Evolutionary conservation across 2,888 invertebrate species (phyloP).

Genomic region (Rotaria sp.): DNA sequence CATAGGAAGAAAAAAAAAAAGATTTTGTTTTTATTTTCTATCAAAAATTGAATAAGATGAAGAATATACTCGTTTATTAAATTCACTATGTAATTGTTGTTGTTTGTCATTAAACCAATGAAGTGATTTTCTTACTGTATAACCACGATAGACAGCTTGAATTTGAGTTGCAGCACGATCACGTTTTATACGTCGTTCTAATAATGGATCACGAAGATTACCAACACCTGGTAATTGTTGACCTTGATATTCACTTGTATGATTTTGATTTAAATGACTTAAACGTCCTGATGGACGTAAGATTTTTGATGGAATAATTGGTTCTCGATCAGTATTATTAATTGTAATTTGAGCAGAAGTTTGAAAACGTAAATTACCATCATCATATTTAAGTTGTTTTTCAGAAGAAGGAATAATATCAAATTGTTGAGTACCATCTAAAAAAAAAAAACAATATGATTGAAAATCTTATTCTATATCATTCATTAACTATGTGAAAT

Average conservation of each 20-base stretch:
- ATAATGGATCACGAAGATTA: not conserved
- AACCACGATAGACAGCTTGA: conserved; percentile 47
- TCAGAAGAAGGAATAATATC: not conserved
- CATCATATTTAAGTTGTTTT: not conserved
- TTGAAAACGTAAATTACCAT: not conserved
- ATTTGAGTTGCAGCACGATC: conserved; percentile 45
- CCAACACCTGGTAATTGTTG: not conserved
- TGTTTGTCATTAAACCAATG: conserved; percentile 2
- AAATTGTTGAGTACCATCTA: conserved; percentile 7
- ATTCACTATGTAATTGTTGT: not conserved
- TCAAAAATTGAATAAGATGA: not conserved
- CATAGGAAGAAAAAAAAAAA: no score
- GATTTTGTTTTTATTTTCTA: no score
- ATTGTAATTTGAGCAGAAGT: not conserved
- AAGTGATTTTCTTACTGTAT: conserved; percentile 45
- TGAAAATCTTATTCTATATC: no score
- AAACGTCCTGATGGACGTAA: conserved; percentile 5
- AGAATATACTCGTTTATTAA: not conserved
- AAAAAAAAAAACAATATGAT: not conserved
- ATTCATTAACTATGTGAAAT: no score
- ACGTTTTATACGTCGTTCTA: not conserved
- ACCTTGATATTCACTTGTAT: not conserved
- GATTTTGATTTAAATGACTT: conserved; percentile 14
- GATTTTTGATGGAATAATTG: not conserved
- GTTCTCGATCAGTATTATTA: not conserved